Percentiles rank a stretch among this genome's conserved stretches.
These are phyloP conservation scores for Calameuta filiformis DNA, from an alignment of 2,888 invertebrate genomes.

Conservation along the genomic window DNA sequence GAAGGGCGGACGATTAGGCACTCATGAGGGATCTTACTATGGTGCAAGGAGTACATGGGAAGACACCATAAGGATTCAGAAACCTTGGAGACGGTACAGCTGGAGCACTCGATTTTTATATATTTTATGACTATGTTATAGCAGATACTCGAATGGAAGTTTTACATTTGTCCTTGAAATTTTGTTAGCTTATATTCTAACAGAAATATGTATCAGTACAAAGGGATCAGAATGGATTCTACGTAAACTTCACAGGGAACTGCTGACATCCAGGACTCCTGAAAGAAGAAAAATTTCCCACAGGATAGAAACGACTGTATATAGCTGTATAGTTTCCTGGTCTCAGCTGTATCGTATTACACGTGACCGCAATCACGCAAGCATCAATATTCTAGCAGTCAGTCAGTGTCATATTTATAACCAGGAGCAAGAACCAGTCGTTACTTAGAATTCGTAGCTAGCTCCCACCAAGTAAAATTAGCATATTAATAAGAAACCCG, in stretches of 20 bases:
- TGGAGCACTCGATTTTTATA: not conserved
- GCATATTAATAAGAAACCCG: conserved; percentile 66
- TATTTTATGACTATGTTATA: not conserved
- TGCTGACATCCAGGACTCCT: not conserved
- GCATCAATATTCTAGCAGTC: not conserved
- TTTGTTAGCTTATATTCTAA: not conserved
- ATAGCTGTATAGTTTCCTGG: conserved; percentile 52
- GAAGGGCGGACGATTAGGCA: conserved; percentile 58
- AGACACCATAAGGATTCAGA: not conserved
- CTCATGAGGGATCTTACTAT: conserved; percentile 45
- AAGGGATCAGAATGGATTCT: not conserved
- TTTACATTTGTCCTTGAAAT: not conserved
- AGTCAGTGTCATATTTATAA: not conserved
- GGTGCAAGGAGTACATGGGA: not conserved
- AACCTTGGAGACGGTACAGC: not conserved
- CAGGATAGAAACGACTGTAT: not conserved
- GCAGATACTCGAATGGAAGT: not conserved
- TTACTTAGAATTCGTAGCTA: not conserved
- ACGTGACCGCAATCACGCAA: conserved; percentile 54
- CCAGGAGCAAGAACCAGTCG: not conserved
- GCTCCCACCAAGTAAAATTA: conserved; percentile 50
- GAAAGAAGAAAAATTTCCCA: not conserved
- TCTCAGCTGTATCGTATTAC: conserved; percentile 63
- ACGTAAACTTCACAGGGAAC: not conserved
- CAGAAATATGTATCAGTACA: not conserved